phyloP scores from a whole-genome alignment of 2,888 invertebrate species.

The Nemapogon koenigi region DNA sequence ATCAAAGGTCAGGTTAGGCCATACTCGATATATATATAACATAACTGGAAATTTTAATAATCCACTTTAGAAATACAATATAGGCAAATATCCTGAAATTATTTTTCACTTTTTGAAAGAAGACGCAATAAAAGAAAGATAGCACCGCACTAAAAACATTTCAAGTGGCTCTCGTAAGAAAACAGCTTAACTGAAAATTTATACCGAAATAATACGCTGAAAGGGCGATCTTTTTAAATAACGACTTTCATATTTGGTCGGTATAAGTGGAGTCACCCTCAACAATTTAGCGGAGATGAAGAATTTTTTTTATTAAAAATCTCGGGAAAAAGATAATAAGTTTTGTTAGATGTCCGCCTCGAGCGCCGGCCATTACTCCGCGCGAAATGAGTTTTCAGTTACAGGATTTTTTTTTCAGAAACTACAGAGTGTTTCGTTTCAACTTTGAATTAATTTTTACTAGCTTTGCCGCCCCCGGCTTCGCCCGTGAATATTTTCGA shows the following conservation, averaged over 20 bases:
- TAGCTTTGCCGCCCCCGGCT: too few relatives aligned
- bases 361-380: conserved; percentile 43
- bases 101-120: too few relatives aligned
- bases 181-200: conserved; percentile 53
- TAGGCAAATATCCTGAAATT: too few relatives aligned
- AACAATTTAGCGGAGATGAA: conserved; percentile 62
- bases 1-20: too few relatives aligned
- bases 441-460: conserved; percentile 8
- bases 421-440: conserved; percentile 26
- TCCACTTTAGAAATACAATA: too few relatives aligned
- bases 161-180: conserved; percentile 33
- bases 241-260: conserved; percentile 55
- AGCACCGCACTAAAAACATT: conserved; percentile 21
- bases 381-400: conserved; percentile 60
- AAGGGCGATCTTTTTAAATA: conserved; percentile 59
- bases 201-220: conserved; percentile 57
- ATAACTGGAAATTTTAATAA: too few relatives aligned
- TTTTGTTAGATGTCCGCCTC: conserved; percentile 12
- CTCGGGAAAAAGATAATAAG: conserved; percentile 29
- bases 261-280: conserved; percentile 33
- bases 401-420: conserved; percentile 29
- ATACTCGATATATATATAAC: too few relatives aligned
- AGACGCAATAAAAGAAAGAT: conserved; percentile 40
- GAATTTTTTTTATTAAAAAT: conserved; percentile 32
- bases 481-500: too few relatives aligned